Evolutionary conservation across 2,888 invertebrate species (phyloP), one percentile per base, ranked within the genome.

Genomic region (Chymomyza procnemis): DNA sequence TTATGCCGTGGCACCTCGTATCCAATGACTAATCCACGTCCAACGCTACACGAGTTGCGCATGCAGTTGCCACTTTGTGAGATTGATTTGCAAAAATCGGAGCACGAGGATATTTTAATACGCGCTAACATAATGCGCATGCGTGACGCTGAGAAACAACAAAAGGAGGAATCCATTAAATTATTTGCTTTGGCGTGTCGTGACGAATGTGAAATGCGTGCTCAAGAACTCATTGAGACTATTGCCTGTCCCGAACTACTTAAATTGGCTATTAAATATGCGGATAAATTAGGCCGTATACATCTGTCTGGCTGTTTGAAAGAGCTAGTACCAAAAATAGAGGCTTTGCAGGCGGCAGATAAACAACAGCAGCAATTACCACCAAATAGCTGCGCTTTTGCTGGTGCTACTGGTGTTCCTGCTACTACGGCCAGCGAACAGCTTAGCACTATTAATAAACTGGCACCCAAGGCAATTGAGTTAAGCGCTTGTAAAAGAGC

Each of bases 111-210:
- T 84, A 92, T 93, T 74, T 82, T 96, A 47, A 93, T 94, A 75
- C 93, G 94, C 3, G 93, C 94, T 91, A 93, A 94, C 34, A 93
- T 93, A 75, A 92, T 94, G 79, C 91, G 93, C 1, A 90, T 93
- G 0, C 93, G 93, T 3, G 93, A 94, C 34, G 93, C 94, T 14
- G 93, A 94, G n/a, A 95, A 94, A 89, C 91, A 93, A 19, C 92
- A 94, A 1, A 94, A 95, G 73, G 96, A 97, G 88, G 93, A 95
- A 4, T 93, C 97, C n/a, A 93, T 98, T 76, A 97, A 97, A 91
- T 91, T 97, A 57, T 98, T 98, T 92, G 97, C 97, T 56, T 96
- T 98, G 91, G 95, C 97, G 1, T 96, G 96, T 86, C 94, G 95
- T 78, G 94, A 94, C 76, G 96, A 96, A 89, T 93, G 95, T 75